Conservation (phyloP, 2,888 invertebrate species). For the Cybosia mesomella region DNA sequence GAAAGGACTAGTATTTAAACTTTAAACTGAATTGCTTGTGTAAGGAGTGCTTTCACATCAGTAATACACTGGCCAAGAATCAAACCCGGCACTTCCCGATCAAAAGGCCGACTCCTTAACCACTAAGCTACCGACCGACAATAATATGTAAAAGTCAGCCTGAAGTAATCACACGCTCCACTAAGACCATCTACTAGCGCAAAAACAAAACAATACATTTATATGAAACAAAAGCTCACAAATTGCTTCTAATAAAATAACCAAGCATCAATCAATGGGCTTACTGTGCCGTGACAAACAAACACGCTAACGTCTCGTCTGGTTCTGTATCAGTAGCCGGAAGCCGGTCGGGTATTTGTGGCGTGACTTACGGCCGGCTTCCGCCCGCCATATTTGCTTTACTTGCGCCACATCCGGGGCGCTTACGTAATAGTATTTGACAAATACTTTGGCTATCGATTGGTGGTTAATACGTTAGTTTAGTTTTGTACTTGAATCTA, state of each 20-base stretch:
- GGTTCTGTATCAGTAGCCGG: slow-evolving; percentile 64
- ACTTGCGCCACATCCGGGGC: slow-evolving; percentile 69
- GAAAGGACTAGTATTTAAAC: too few species aligned
- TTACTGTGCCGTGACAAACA: slow-evolving; percentile 39
- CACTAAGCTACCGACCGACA: too few species aligned
- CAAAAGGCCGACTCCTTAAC: too few species aligned
- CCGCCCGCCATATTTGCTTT: slow-evolving; percentile 83
- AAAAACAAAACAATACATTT: slow-evolving; percentile 8
- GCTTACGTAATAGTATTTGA: slow-evolving; percentile 58
- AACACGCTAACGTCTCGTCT: slow-evolving; percentile 54
- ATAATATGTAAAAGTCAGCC: neutral
- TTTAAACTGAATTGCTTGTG: too few species aligned
- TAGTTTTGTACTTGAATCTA: neutral
- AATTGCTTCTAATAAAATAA: slow-evolving; percentile 20
- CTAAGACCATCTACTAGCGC: neutral
- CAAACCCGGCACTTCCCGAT: too few species aligned
- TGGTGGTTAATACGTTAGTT: slow-evolving; percentile 11
- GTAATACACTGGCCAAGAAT: too few species aligned
- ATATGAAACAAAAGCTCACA: slow-evolving; percentile 15
- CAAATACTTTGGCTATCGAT: slow-evolving; percentile 52
- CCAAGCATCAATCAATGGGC: slow-evolving; percentile 30
- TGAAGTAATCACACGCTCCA: neutral
- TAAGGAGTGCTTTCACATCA: too few species aligned
- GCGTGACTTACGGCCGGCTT: slow-evolving; percentile 84
- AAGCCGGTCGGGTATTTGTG: slow-evolving; percentile 72